Evolutionary conservation across 2,888 invertebrate species (phyloP), one percentile per base, ranked within the genome.

Genomic region (Lithosia quadra): DNA sequence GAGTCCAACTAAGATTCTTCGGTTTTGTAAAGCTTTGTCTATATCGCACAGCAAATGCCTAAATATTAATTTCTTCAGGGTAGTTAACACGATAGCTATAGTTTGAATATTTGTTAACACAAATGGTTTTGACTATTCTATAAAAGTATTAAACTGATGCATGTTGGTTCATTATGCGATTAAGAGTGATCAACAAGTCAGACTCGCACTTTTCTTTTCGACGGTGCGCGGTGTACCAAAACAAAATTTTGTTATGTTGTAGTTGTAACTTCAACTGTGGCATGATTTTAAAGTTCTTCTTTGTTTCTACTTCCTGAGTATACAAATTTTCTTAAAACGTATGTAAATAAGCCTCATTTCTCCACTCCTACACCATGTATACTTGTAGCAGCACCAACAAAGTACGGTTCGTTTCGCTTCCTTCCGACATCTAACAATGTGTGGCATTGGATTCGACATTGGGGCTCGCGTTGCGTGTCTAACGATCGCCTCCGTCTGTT

Each of bases 361-460:
- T 78, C 74, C 68, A 74, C 53, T 60, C 63, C 71, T 66, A 74
- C 69, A 73, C 65, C 88, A 85, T 70, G 67, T 69, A 71, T 60
- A 86, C 84, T 82, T 81, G 77, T 80, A 85, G 74, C 80, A 85
- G 82, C 82, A 78, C 83, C 80, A 90, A 91, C 91, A 91, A 91
- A 92, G 90, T 89, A 84, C 84, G 78, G 76, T 82, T 85, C 79
- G 83, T 75, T 71, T 85, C 77, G 89, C 90, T 94, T 94, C 93
- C 94, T 93, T 93, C 93, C 92, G 90, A 90, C 86, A 84, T 74
- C 73, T 83, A 92, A 94, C 93, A 93, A 94, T 94, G 92, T 89
- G 82, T 89, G 94, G 93, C 94, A 94, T 94, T 94, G 94, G 89
- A 85, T 83, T 88, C 92, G 93, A 92, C 93, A 93, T 94, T 94